Base-by-base conservation (phyloP, 2,888 invertebrate species). In the Drosophila parthenogenetica region DNA sequence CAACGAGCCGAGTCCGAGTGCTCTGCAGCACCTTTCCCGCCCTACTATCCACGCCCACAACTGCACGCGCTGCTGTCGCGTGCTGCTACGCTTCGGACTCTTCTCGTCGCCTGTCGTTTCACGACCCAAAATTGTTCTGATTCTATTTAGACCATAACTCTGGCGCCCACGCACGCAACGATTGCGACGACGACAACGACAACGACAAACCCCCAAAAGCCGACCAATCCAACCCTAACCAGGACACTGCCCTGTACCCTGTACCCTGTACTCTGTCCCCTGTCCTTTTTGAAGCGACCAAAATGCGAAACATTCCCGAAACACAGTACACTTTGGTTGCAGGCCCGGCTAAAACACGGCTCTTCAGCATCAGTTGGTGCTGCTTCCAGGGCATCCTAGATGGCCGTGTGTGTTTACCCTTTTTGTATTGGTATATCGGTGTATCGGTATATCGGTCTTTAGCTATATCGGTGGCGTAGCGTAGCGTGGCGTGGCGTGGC, bases 61-160 rank as follows among this genome's bases (percentile, higher is more conserved):
- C 5, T 5, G 14, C 51, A 35, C 11, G 43, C 55, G 32, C 42
- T 29, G 40, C 25, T 22, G 11, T 32, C 22, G 37, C 55, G 32
- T n/a, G n/a, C n/a, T n/a, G n/a, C 25, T 39, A 37, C 53, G 35
- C 58, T 58, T 71, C 71, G 64, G 48, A 14, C 48, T 59, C 57
- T 35, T 19, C 13, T 29, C 37, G 55, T 43, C 54, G 19, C 45
- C 29, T 17, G 54, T 55, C 55, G 55, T 54, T 55, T 54, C 29
- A 51, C 55, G 67, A 59, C 73, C 73, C 69, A 74, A 73, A 67
- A 73, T 46, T 63, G 35, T 62, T 63, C 65, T 77, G 81, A 73
- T 83, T 83, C 83, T 77, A 83, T 86, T 83, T 77, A 67, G 80
- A 61, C 78, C 78, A 86, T 81, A 81, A 81, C 74, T 80, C 78